Base-by-base conservation (phyloP, 2,113 vertebrate genomes). In the Melierax canorus region DNA sequence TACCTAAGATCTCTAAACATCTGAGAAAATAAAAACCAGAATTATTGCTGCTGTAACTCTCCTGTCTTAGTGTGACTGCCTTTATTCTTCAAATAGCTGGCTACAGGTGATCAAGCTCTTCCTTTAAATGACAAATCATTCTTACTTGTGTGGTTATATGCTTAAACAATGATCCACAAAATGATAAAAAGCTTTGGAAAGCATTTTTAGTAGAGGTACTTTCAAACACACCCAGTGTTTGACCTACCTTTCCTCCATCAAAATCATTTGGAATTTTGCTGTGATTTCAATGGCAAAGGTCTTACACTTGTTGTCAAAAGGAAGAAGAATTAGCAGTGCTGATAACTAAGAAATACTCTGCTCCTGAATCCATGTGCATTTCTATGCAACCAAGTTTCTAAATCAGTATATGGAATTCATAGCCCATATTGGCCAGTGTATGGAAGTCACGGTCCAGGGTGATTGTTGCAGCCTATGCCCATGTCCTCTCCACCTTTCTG, bases 201-300 rank as follows among this genome's bases (percentile, higher is more conserved):
- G 8, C 1, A 50, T 46, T 86, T 66, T 39, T 78, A 12, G 0
- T 29, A 24, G 8, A 21, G 1, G 1, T 64, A 3, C 26, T 92
- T 73, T 76, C n/a, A 76, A 55, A 93, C 2, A 15, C 0, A 0
- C 20, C 8, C 10, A 29, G 2, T 24, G 18, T 72, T 75, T 39
- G 38, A 38, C 15, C 7, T 10, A 5, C 6, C 7, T 71, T 75
- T 77, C 4, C 11, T 73, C 21, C 12, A 24, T 29, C 21, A 41
- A 46, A 62, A 24, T 81, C 63, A 34, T 30, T 51, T 43, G 12
- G 38, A 56, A 17, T 46, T 88, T 82, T 78, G 24, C 26, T 2
- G 4, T 46, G 1, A 60, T 79, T 51, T 62, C 46, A 81, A 1
- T 24, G 24, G 6, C 10, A 77, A 82, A 38, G 0, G 0, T 27